phyloP scores from a whole-genome alignment of 1,140 invertebrate genomes.

The Idris sp. region DNA sequence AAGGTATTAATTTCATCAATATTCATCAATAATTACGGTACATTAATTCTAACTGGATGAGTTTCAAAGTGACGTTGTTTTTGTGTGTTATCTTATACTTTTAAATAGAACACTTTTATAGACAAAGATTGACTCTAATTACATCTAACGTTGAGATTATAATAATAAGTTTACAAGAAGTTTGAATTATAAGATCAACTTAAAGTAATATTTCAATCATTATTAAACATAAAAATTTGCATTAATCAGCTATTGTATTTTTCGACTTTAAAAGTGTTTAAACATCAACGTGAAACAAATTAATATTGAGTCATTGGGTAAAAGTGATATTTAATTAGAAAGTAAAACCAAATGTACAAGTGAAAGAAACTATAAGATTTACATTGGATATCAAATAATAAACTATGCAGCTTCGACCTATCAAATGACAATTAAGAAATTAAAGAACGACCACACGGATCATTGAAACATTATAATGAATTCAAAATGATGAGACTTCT shows the following conservation, averaged over 20 bases:
- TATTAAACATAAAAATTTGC: slow-evolving; percentile 8
- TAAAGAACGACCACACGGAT: slow-evolving; percentile 8
- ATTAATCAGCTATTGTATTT: slow-evolving; percentile 11
- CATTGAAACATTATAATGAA: slow-evolving; percentile 8
- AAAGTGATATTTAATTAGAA: slow-evolving; percentile 43
- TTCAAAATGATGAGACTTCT: slow-evolving; percentile 17
- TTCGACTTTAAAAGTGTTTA: slow-evolving; percentile 17
- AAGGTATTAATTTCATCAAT: too few species aligned
- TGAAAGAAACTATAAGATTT: slow-evolving; percentile 36
- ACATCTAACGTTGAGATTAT: too few species aligned
- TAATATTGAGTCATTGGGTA: slow-evolving; percentile 33
- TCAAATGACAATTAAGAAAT: slow-evolving; percentile 1
- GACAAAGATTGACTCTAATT: too few species aligned
- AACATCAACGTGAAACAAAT: slow-evolving; percentile 34
- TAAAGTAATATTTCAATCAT: slow-evolving; percentile 7
- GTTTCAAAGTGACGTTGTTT: too few species aligned
- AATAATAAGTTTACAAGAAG: too few species aligned
- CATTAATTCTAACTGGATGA: too few species aligned
- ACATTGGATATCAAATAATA: slow-evolving; percentile 34
- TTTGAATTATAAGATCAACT: neutral
- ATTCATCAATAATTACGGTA: too few species aligned
- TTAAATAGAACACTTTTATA: too few species aligned
- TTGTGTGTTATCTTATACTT: too few species aligned
- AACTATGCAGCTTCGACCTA: neutral
- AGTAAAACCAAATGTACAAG: slow-evolving; percentile 43